phyloP scores from a whole-genome alignment of 2,113 vertebrate species.

The Myiozetetes cayanensis region DNA sequence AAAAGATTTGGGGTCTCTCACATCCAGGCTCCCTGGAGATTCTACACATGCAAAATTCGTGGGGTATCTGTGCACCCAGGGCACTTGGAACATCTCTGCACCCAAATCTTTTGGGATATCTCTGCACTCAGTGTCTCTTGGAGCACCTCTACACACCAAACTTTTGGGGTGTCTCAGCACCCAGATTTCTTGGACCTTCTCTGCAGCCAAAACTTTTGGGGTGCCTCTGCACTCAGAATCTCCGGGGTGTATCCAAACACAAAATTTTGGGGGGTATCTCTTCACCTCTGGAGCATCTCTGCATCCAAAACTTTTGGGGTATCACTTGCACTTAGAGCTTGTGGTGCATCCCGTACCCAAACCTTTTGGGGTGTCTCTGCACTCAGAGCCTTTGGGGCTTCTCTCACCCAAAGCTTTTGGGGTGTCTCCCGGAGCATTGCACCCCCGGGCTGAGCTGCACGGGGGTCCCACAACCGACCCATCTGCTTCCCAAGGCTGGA shows the following conservation, averaged over 20 bases:
- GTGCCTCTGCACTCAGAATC: not conserved
- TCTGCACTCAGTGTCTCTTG: not conserved
- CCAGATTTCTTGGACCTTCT: not conserved
- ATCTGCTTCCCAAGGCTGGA: not conserved
- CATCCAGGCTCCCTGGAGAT: not conserved
- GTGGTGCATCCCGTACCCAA: fast-evolving
- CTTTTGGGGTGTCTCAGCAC: not conserved
- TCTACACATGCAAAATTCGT: not conserved
- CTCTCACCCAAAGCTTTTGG: not conserved
- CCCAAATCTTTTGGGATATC: not conserved
- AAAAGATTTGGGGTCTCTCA: not conserved
- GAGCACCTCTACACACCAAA: too few relatives aligned
- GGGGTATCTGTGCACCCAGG: not conserved
- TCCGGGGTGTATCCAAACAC: not conserved
- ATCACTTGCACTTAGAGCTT: too few relatives aligned
- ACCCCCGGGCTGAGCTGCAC: not conserved
- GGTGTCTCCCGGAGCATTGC: not conserved
- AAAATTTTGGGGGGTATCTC: not conserved
- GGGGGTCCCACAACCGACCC: fast-evolving
- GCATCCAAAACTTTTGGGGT: not conserved
- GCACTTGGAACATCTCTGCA: not conserved
- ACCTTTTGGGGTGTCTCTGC: not conserved
- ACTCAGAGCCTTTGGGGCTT: too few relatives aligned
- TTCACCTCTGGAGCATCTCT: not conserved
- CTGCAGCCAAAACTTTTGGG: not conserved